These are phyloP conservation scores for Neogobius melanostomus DNA, from an alignment of 2,113 vertebrate genomes.

Conservation along the genomic window DNA sequence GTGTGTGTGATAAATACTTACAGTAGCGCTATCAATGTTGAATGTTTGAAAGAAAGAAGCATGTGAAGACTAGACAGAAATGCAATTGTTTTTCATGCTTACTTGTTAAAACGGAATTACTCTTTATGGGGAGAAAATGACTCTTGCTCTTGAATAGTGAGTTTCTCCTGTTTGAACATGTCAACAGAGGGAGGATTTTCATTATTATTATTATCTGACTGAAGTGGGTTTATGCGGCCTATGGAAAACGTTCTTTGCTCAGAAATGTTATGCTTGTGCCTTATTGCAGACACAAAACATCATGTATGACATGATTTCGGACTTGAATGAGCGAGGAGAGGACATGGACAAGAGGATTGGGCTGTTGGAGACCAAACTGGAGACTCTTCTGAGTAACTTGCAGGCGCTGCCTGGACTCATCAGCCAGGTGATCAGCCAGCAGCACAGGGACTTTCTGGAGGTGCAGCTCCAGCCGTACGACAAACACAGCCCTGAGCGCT, in stretches of 20 bases:
- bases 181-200: background rate
- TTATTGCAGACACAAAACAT: conserved; percentile 94
- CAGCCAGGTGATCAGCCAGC: conserved; percentile 93
- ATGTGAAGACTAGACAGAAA: background rate
- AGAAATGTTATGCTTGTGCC: conserved; percentile 42
- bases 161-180: background rate
- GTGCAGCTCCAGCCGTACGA: conserved; percentile 92
- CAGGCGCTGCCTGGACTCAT: conserved; percentile 95
- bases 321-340: conserved; percentile 96
- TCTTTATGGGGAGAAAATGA: background rate
- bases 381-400: conserved; percentile 93
- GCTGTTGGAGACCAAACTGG: conserved; percentile 93
- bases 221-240: background rate
- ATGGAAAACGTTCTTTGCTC: conserved; percentile 1
- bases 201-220: conserved; percentile 8
- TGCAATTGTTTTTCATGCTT: background rate
- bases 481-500: conserved; percentile 88
- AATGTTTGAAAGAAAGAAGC: background rate
- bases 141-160: background rate
- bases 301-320: conserved; percentile 99
- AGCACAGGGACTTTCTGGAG: conserved; percentile 94
- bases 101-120: background rate
- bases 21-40: background rate
- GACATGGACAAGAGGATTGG: conserved; percentile 98
- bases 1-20: background rate